phyloP scores from a whole-genome alignment of 2,113 vertebrate species.

The Tachysurus fulvidraco region DNA sequence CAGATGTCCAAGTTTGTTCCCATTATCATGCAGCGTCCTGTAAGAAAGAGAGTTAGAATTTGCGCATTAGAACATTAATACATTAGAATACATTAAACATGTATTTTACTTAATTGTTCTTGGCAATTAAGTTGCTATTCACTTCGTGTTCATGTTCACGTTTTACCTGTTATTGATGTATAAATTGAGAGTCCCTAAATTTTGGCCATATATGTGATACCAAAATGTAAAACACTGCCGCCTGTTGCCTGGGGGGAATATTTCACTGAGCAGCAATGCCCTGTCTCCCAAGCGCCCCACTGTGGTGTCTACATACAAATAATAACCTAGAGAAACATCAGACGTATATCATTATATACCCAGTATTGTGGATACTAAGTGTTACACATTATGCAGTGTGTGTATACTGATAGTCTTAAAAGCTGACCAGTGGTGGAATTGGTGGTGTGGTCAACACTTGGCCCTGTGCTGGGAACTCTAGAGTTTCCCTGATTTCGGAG shows the following conservation, averaged over 20 bases:
- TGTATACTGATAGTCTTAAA: not conserved
- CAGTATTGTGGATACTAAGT: not conserved
- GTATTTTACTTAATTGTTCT: not conserved
- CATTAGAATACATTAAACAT: not conserved
- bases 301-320: conserved; percentile 71
- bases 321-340: conserved; percentile 62
- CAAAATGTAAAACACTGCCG: conserved; percentile 73
- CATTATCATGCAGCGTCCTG: conserved; percentile 61
- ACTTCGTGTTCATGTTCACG: not conserved
- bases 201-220: conserved; percentile 68
- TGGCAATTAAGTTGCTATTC: not conserved
- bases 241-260: conserved; percentile 60
- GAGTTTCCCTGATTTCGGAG: conserved; percentile 63
- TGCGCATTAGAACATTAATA: no score
- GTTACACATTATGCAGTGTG: no score
- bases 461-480: conserved; percentile 60
- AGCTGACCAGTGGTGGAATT: conserved; percentile 61
- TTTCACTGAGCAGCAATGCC: conserved; percentile 67
- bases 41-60: not conserved
- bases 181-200: conserved; percentile 66
- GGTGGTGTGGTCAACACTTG: conserved; percentile 71
- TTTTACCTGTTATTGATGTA: conserved; percentile 68
- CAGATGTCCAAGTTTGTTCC: conserved; percentile 55
- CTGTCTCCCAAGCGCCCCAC: conserved; percentile 65
- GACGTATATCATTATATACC: not conserved